Percentiles rank a stretch among this genome's conserved stretches.
Conservation (phyloP, 2,797 vertebrate genomes). For the Somateria mollissima region DNA sequence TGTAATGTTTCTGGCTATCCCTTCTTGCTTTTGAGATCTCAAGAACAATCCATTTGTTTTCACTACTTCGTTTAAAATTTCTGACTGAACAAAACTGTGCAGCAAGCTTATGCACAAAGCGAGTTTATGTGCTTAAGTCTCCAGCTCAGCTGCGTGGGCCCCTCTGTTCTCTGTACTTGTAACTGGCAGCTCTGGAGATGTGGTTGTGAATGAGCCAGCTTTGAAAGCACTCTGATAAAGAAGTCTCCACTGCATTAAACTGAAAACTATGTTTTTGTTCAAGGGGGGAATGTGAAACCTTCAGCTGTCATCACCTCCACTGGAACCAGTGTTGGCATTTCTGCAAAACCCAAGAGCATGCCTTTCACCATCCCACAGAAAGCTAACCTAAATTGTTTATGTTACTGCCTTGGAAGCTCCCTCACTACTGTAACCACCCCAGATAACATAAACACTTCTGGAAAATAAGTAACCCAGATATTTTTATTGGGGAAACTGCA, state of each 20-base stretch:
- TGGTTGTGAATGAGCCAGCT: background rate
- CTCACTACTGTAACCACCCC: background rate
- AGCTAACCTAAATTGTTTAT: background rate
- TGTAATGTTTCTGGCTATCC: background rate
- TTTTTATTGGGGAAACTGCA: background rate
- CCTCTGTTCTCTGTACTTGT: background rate
- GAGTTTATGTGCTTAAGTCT: background rate
- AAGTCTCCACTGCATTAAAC: background rate
- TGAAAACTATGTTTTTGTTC: background rate
- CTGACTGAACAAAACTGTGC: background rate
- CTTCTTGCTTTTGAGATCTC: background rate
- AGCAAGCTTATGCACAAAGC: background rate
- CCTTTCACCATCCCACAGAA: background rate
- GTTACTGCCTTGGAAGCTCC: background rate
- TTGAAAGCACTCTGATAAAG: background rate
- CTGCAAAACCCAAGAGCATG: fast-evolving
- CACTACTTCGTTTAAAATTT: background rate
- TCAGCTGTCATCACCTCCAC: background rate
- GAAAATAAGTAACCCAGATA: background rate
- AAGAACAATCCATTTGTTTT: background rate
- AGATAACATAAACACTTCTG: background rate
- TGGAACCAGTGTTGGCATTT: background rate
- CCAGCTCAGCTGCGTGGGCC: background rate
- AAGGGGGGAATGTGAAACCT: background rate
- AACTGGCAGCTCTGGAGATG: background rate